Percentiles rank a stretch among this genome's conserved stretches.
These are phyloP conservation scores for Corvus cornix DNA, from an alignment of 2,113 vertebrate genomes.

Conservation along the genomic window DNA sequence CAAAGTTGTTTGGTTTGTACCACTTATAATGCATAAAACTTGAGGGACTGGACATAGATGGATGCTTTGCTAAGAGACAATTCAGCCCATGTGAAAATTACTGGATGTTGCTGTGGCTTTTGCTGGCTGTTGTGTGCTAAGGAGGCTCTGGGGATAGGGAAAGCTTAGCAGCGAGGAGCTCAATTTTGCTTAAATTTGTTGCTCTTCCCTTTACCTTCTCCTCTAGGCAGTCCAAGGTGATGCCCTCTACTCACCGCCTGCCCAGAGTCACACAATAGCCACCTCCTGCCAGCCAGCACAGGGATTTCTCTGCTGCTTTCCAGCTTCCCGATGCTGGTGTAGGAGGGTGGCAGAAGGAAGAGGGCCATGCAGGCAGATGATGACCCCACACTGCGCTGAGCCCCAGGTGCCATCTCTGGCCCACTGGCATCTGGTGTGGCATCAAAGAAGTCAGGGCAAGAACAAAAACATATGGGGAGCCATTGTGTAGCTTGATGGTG, in stretches of 20 bases:
- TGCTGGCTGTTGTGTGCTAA: not conserved
- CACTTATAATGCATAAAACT: not conserved
- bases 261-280: not conserved
- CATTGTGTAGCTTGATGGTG: not conserved
- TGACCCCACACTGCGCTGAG: not conserved
- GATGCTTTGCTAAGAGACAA: not conserved
- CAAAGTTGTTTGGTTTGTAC: not conserved
- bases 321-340: not conserved
- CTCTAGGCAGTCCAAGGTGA: conserved; percentile 21
- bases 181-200: not conserved
- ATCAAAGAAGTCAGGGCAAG: not conserved
- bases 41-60: not conserved
- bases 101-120: not conserved
- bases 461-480: not conserved
- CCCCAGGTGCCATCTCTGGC: not conserved
- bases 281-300: not conserved
- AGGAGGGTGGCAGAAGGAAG: not conserved
- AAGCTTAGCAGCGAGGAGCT: not conserved
- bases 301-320: conserved; percentile 26
- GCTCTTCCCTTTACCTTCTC: not conserved
- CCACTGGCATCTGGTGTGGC: conserved; percentile 21
- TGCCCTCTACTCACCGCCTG: not conserved
- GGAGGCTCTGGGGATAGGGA: not conserved
- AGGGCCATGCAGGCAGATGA: not conserved
- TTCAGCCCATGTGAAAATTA: not conserved